Percentiles rank a stretch among this genome's conserved stretches.
Evolutionary conservation across 2,113 vertebrate genomes (phyloP).

Genomic region (Actenoides lindsayi): DNA sequence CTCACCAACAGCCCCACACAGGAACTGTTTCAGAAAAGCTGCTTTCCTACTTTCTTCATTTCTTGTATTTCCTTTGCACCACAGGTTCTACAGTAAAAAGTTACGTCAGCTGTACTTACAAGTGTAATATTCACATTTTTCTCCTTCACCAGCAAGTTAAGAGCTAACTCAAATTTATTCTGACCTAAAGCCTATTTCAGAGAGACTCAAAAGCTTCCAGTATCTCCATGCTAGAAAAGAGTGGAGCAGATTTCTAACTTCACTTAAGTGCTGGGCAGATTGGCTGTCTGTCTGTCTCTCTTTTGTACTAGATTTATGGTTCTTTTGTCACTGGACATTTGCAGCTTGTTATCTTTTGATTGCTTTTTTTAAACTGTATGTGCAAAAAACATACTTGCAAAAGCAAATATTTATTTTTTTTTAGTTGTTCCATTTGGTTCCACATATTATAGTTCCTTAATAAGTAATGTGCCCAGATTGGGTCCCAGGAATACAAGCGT

Average conservation of each 20-base stretch:
- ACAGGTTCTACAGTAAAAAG: not conserved
- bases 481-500: not conserved
- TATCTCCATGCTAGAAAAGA: not conserved
- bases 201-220: not conserved
- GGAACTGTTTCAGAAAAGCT: not conserved
- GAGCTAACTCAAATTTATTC: not conserved
- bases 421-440: not conserved
- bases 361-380: not conserved
- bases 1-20: not conserved
- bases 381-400: not conserved
- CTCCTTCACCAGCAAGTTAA: not conserved
- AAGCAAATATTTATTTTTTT: not conserved
- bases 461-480: not conserved
- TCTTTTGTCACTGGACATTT: not conserved
- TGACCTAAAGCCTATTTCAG: not conserved
- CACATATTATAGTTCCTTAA: not conserved
- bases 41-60: not conserved
- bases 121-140: not conserved
- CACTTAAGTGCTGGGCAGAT: not conserved
- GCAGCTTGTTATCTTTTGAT: not conserved
- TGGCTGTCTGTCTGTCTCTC: not conserved
- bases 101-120: not conserved
- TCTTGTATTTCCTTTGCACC: not conserved
- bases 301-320: not conserved
- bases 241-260: not conserved